These are phyloP conservation scores for Carapus acus DNA, from an alignment of 2,797 vertebrate species.

Conservation along the genomic window DNA sequence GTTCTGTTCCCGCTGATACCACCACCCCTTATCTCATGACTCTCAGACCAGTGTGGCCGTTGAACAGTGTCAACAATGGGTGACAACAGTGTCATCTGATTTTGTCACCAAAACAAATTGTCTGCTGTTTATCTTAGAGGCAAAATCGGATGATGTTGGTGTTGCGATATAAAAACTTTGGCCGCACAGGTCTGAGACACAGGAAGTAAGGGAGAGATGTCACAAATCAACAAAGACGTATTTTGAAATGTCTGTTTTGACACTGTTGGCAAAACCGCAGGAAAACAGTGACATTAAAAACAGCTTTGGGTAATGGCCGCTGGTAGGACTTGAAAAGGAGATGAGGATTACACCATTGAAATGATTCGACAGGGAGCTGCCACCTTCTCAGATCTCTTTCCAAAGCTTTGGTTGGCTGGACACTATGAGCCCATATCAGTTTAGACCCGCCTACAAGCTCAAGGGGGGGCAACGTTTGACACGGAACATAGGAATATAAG, in stretches of 20 bases:
- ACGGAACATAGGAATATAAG: background rate
- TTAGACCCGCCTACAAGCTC: background rate
- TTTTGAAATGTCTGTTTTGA: too few relatives aligned
- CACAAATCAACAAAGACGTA: too few relatives aligned
- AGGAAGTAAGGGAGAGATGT: too few relatives aligned
- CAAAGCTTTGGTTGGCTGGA: conserved; percentile 13
- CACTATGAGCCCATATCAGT: conserved; percentile 10
- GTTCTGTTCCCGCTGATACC: conserved; percentile 15
- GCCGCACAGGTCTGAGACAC: too few relatives aligned
- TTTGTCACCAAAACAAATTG: conserved; percentile 8
- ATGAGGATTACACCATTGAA: background rate
- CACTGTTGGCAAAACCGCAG: too few relatives aligned
- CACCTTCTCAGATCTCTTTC: background rate
- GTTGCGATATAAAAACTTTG: too few relatives aligned
- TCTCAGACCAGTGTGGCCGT: conserved; percentile 28
- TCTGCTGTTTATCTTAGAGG: conserved; percentile 11
- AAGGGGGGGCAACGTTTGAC: background rate
- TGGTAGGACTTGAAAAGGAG: too few relatives aligned
- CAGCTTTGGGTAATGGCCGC: too few relatives aligned
- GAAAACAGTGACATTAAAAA: too few relatives aligned
- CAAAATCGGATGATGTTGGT: background rate
- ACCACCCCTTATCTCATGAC: conserved; percentile 37
- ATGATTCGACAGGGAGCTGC: conserved; percentile 1
- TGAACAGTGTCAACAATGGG: conserved; percentile 39
- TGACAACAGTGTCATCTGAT: conserved; percentile 13